Base-by-base conservation (phyloP, 2,113 vertebrate species). In the Ictalurus punctatus region DNA sequence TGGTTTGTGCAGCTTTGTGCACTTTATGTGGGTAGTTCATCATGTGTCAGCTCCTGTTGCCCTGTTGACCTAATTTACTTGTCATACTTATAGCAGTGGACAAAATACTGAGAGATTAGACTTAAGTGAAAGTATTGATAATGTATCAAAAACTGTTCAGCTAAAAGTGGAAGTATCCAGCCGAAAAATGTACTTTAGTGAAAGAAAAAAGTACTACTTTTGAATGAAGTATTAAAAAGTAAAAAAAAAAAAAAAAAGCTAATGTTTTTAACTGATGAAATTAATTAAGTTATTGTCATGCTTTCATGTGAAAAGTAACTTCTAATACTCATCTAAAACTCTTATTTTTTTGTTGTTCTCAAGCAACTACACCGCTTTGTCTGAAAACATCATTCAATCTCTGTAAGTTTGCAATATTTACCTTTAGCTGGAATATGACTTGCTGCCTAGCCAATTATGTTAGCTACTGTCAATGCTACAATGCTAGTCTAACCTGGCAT, bases 11-110 rank as follows among this genome's bases (percentile, higher is more conserved):
- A 83, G n/a, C n/a, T 58, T 59, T 61, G 30, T 3, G 37, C n/a
- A 37, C 30, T 59, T 34, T 83, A 83, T 83, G 81, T 61, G 17
- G 81, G 52, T 19, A 83, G 30, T 12, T 83, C 56, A 61, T 83
- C n/a, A 56, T 83, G 81, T 23, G 37, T 59, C 80, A 83, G 30
- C 54, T 54, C 52, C 27, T 81, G 54, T 61, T 59, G 30, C 37
- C 19, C 30, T 83, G 56, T 23, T 82, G 54, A 59, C 80, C 54
- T 34, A 19, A 34, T 82, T 83, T 83, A 37, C 56, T 37, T 19
- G 6, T 17, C 44, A 54, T 54, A 7, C 25, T 23, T 23, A 19
- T 3, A 21, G 19, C 81, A 83, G 17, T 81, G n/a, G 79, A 56
- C 48, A 23, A 27, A 48, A 4, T 25, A 8, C 74, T 0, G 40